Percentiles rank a stretch among this genome's conserved stretches.
Conservation (phyloP, 1,140 invertebrate genomes). For the Leptinotarsa undecemlineata region DNA sequence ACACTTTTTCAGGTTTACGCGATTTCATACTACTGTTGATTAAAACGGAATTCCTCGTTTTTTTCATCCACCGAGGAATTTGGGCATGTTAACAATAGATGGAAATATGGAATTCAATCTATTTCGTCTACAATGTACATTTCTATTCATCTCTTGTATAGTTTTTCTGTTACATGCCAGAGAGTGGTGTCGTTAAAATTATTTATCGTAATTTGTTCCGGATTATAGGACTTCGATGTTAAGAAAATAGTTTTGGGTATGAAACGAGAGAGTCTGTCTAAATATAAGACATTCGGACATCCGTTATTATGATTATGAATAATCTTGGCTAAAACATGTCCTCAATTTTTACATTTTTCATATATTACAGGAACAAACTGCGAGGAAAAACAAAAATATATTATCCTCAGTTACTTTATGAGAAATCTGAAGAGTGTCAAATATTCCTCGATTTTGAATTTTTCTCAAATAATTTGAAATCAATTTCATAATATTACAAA, state of each 20-base stretch:
- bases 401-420: too few species aligned
- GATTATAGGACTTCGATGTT: not conserved
- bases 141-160: not conserved
- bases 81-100: not conserved
- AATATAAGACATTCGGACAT: not conserved
- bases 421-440: too few species aligned
- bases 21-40: not conserved
- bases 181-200: constrained; percentile 2
- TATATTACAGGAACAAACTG: too few species aligned
- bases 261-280: too few species aligned
- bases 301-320: not conserved
- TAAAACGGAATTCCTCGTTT: not conserved
- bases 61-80: not conserved
- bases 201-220: not conserved
- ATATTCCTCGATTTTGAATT: too few species aligned
- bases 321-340: not conserved
- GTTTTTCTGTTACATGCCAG: not conserved
- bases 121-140: constrained; percentile 4
- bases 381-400: too few species aligned
- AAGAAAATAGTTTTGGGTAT: too few species aligned
- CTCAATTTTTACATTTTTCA: too few species aligned
- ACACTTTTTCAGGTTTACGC: not conserved
- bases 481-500: too few species aligned
- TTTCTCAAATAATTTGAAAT: too few species aligned
- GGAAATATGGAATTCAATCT: not conserved